These are phyloP conservation scores for Sminthurinus signatus DNA, from an alignment of 1,140 invertebrate genomes.

Conservation along the genomic window DNA sequence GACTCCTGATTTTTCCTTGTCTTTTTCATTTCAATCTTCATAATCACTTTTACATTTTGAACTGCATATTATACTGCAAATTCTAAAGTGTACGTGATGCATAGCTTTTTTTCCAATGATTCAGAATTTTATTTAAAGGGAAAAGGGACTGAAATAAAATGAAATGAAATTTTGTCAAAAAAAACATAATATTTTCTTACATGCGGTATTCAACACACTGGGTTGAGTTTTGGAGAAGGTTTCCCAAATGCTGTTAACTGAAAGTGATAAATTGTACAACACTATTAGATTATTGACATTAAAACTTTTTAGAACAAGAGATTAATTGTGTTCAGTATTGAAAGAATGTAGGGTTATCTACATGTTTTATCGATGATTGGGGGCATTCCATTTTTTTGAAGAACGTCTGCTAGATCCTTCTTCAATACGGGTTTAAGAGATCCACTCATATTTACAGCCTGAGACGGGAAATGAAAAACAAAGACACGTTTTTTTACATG, in stretches of 20 bases:
- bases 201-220: slow-evolving; percentile 24
- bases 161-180: neutral
- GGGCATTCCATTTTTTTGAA: slow-evolving; percentile 37
- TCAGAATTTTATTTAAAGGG: too few species aligned
- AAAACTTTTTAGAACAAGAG: neutral
- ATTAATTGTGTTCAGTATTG: neutral
- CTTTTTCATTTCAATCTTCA: too few species aligned
- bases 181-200: slow-evolving; percentile 13
- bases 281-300: neutral
- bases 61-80: too few species aligned
- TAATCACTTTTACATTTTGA: too few species aligned
- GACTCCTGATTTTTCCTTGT: too few species aligned
- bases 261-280: slow-evolving; percentile 16
- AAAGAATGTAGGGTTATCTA: too few species aligned
- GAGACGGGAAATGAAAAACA: too few species aligned
- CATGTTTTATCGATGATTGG: slow-evolving; percentile 38
- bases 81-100: too few species aligned
- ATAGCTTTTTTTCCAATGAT: too few species aligned
- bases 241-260: slow-evolving; percentile 38
- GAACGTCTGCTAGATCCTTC: slow-evolving; percentile 25
- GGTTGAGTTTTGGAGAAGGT: slow-evolving; percentile 40
- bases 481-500: too few species aligned
- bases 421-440: slow-evolving; percentile 29
- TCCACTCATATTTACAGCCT: too few species aligned
- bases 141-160: neutral